Percentiles rank a stretch among this genome's conserved stretches.
These are phyloP conservation scores for Synergus itoensis DNA, from an alignment of 2,888 invertebrate species.

Conservation along the genomic window DNA sequence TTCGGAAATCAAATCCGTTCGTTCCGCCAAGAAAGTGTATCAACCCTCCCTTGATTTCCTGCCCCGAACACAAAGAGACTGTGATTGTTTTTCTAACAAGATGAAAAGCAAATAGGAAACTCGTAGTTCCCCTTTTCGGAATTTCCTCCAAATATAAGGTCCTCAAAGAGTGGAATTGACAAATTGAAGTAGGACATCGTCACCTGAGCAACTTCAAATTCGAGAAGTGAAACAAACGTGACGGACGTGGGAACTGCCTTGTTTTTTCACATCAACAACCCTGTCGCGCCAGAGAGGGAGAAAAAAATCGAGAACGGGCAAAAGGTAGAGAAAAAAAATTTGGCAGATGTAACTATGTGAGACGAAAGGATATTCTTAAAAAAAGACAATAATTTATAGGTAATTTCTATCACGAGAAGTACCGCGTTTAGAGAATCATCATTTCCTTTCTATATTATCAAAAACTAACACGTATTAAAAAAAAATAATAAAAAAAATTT, in stretches of 20 bases:
- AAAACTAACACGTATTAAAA: too few species aligned
- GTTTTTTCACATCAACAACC: conserved; percentile 28
- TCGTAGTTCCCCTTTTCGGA: neutral
- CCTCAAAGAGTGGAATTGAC: neutral
- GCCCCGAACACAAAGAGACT: neutral
- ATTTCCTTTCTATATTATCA: neutral
- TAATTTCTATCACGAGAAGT: neutral
- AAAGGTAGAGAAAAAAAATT: conserved; percentile 11
- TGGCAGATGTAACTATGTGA: conserved; percentile 24
- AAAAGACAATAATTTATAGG: neutral
- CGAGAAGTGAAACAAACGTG: conserved; percentile 23
- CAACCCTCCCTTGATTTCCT: conserved; percentile 3
- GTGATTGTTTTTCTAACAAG: conserved; percentile 14
- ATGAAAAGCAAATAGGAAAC: conserved; percentile 19
- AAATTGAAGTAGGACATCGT: neutral
- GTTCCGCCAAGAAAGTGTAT: conserved; percentile 6
- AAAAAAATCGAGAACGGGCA: neutral
- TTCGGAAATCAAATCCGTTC: neutral
- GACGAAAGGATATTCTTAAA: neutral
- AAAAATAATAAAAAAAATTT: too few species aligned
- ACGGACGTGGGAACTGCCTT: conserved; percentile 29
- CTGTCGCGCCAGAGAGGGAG: conserved; percentile 14
- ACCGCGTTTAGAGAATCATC: neutral
- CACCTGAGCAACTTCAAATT: conserved; percentile 6
- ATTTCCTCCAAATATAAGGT: conserved; percentile 2